Conservation (phyloP, 2,113 vertebrate genomes). For the Cettia cetti region DNA sequence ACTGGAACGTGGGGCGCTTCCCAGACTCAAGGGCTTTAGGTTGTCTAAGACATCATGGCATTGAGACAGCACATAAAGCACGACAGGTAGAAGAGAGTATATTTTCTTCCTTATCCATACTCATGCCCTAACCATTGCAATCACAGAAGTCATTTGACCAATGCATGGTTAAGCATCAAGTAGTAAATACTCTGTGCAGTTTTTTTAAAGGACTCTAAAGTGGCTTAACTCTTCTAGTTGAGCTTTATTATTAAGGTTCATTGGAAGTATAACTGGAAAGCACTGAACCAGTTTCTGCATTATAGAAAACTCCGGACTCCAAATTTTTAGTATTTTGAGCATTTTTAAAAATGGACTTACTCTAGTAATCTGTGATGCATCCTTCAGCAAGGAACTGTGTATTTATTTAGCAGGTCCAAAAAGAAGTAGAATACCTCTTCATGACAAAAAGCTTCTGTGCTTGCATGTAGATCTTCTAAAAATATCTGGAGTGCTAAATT, state of each 20-base stretch:
- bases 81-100: slow-evolving; percentile 86
- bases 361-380: neutral
- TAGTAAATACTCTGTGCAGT: neutral
- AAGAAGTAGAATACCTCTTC: neutral
- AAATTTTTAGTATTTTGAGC: neutral
- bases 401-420: neutral
- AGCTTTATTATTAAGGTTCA: neutral
- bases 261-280: neutral
- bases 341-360: neutral
- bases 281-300: neutral
- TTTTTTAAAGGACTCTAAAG: neutral
- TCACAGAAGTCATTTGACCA: neutral
- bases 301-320: neutral
- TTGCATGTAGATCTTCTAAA: neutral
- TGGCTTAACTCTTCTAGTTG: neutral
- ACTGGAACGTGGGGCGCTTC: slow-evolving; percentile 92
- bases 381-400: neutral
- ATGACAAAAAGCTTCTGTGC: neutral
- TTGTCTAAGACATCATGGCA: slow-evolving; percentile 89
- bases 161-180: neutral
- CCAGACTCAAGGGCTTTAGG: slow-evolving; percentile 89
- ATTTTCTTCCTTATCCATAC: slow-evolving; percentile 38
- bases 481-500: neutral
- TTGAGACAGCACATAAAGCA: slow-evolving; percentile 90
- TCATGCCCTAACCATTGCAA: neutral